Conservation (phyloP, 2,888 invertebrate genomes). For the Pammene aurita region DNA sequence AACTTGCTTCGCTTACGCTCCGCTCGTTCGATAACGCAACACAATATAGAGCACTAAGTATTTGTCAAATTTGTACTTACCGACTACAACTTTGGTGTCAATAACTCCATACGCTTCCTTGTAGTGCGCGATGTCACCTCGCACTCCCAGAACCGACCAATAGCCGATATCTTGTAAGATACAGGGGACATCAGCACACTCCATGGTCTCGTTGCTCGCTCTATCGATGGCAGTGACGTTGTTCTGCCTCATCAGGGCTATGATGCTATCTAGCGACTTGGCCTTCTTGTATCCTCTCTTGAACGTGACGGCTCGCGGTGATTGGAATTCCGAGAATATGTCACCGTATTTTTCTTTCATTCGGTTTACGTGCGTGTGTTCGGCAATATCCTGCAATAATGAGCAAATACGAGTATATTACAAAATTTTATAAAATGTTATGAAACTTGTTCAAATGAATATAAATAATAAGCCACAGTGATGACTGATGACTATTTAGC, state of each 20-base stretch:
- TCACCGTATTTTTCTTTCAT: constrained; percentile 67
- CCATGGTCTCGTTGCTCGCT: constrained; percentile 52
- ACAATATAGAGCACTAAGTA: too few relatives aligned
- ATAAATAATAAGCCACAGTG: too few relatives aligned
- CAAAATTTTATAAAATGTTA: too few relatives aligned
- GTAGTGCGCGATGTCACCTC: constrained; percentile 67
- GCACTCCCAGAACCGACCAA: constrained; percentile 67
- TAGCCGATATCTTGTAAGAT: constrained; percentile 60
- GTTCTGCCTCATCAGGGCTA: constrained; percentile 72
- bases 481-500: too few relatives aligned
- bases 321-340: constrained; percentile 68
- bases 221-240: constrained; percentile 65
- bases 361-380: constrained; percentile 63
- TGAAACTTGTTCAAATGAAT: too few relatives aligned
- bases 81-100: constrained; percentile 81
- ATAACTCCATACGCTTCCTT: constrained; percentile 79
- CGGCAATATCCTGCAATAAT: constrained; percentile 66
- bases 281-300: constrained; percentile 69
- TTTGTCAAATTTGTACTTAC: constrained; percentile 67
- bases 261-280: constrained; percentile 65
- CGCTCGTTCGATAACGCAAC: too few relatives aligned
- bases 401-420: background rate
- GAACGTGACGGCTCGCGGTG: constrained; percentile 68
- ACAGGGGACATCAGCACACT: constrained; percentile 59
- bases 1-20: too few relatives aligned